Evolutionary conservation across 2,797 vertebrate species (phyloP), one percentile per base, ranked within the genome.

Genomic region (Chelidonichthys spinosus): DNA sequence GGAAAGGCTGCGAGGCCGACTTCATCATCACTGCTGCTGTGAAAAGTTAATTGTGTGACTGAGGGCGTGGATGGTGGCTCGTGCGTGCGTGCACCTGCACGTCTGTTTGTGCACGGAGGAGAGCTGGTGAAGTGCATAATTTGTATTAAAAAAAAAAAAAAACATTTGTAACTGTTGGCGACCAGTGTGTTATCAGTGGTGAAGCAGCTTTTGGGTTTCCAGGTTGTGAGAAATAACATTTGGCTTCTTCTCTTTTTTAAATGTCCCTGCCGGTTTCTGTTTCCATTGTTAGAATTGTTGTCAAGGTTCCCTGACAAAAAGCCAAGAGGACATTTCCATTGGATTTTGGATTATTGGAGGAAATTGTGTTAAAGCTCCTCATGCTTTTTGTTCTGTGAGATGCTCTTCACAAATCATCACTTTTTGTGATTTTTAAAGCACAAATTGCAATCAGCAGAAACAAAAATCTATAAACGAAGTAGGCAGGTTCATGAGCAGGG

Each of bases 21-120:
- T 74, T 72, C 46, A 75, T 81, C 55, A 63, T 70, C 68, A 14
- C 60, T 71, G 78, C 62, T 68, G 58, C 13, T 82, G 72, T 75
- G 76, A 71, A 71, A 76, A 69, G 35, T 72, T 53, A 11, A 78
- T 50, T 70, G 77, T 72, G 75, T 60, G 76, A 63, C 42, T 66
- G 72, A 18, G 58, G 39, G 64, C 40, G 9, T 72, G 77, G 44
- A 56, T 66, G 32, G 6, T 25, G 69, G 71, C 60, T 50, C 0
- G 43, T 0, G 35, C 11, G 25, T 25, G 25, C 25, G 25, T 6
- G 7, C 66, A 63, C 53, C 67, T 81, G 46, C 49, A 49, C 50
- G 11, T 10, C 32, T 56, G 47, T 53, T 32, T 35, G 15, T 44
- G 39, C 60, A 0, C 25, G 47, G 47, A 25, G 47, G 18, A 63